Evolutionary conservation across 2,888 invertebrate species (phyloP), one percentile per base, ranked within the genome.

Genomic region (Drosophila kambysellisi): DNA sequence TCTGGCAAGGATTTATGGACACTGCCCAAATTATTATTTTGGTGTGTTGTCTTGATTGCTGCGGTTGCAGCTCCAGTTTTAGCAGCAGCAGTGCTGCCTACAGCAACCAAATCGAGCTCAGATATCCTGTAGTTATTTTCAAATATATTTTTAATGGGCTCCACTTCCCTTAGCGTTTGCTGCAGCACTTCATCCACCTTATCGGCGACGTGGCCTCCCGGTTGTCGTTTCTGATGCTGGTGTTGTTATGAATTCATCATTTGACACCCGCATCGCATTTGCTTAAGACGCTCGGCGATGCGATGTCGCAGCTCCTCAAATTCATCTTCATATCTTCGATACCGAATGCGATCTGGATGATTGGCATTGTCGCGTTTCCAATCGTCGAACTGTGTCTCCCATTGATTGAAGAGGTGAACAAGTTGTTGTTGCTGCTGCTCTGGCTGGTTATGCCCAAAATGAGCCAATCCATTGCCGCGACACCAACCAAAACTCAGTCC

Each of bases 281-380:
- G 96, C 89, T 96, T 96, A n/a, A 97, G 94, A n/a, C 97, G 94
- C 83, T 97, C 96, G 63, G 97, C 93, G 41, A 97, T 94, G 89
- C 97, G 96, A 79, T 95, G 95, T 30, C 97, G 94, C 94, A 97
- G 98, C 48, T 96, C 95, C 90, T 97, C 97, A 95, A 98, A 98
- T 92, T 97, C 97, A 59, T 96, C 95, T 93, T 98, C 97, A 93
- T 98, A 98, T 88, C 97, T 96, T 83, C 95, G 95, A 91, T 97
- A 97, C 82, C 97, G 96, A 93, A 96, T 95, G 93, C 96, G 97
- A 92, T 98, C 98, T 0, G 98, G 98, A 94, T 98, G 98, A 93
- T 97, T 96, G 46, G 96, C 96, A 94, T 98, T 98, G 90, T 97
- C 97, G 76, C 95, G 95, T 92, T 97, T 97, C 98, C 98, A 98